Percentiles rank a stretch among this genome's conserved stretches.
Conservation (phyloP, 2,113 vertebrate species). For the Origma solitaria region DNA sequence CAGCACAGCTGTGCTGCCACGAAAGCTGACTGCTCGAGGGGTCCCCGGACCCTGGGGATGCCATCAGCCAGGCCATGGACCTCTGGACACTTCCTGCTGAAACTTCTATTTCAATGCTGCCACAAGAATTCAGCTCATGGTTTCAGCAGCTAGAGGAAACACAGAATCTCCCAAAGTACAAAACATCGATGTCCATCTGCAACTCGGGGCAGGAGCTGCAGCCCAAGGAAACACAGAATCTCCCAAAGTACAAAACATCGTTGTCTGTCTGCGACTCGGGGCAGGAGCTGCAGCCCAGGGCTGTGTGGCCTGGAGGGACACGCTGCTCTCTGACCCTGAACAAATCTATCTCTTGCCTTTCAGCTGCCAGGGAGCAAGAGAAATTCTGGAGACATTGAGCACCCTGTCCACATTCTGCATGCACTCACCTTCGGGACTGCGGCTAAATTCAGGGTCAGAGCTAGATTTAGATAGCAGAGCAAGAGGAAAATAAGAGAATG, state of each 20-base stretch:
- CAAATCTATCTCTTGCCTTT: neutral
- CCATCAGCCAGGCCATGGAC: neutral
- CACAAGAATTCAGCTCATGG: fast-evolving
- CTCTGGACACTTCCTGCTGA: neutral
- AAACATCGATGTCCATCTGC: neutral
- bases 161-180: neutral
- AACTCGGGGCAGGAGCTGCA: neutral
- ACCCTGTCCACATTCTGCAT: neutral
- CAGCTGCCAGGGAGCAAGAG: neutral
- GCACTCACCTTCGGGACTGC: neutral
- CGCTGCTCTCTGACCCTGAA: neutral
- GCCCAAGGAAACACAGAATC: neutral
- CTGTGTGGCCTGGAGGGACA: neutral
- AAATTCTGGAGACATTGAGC: neutral
- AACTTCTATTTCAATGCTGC: fast-evolving
- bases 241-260: fast-evolving
- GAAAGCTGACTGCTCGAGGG: no score
- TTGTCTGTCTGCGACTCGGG: fast-evolving
- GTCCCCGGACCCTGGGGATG: neutral
- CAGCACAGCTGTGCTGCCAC: fast-evolving
- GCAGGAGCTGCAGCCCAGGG: neutral
- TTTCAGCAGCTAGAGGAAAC: neutral
- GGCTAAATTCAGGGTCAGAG: neutral
- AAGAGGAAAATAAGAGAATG: neutral
- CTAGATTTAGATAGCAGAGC: neutral